Conservation (phyloP, 2,113 vertebrate species). For the Clinocottus analis region DNA sequence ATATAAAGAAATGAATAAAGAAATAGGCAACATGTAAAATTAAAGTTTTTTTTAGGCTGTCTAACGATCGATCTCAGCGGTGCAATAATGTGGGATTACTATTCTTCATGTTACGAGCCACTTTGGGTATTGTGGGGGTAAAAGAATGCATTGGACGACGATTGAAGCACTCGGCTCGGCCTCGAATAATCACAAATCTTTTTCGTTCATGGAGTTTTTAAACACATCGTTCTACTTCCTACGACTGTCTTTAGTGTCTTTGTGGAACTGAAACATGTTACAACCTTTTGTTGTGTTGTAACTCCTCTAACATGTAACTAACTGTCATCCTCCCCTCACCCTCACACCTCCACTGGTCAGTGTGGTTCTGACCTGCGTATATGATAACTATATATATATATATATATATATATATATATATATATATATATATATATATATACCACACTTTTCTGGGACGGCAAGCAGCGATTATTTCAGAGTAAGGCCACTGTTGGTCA, state of each 20-base stretch:
- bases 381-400: constrained; percentile 11
- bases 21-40: too few relatives aligned
- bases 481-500: constrained; percentile 38
- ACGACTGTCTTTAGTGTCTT: neutral
- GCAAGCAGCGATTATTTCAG: constrained; percentile 44
- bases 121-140: too few relatives aligned
- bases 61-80: too few relatives aligned
- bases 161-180: too few relatives aligned
- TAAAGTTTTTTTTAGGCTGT: too few relatives aligned
- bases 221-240: neutral
- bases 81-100: too few relatives aligned
- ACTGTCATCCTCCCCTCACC: constrained; percentile 36
- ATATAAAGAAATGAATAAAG: too few relatives aligned
- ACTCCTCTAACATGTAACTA: neutral
- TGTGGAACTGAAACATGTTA: neutral
- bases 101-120: too few relatives aligned
- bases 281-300: constrained; percentile 37
- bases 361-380: constrained; percentile 40
- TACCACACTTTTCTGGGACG: constrained; percentile 8
- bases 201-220: neutral
- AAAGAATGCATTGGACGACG: too few relatives aligned
- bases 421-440: too few relatives aligned
- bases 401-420: too few relatives aligned
- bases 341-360: constrained; percentile 49
- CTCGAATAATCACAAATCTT: neutral